A percentile compares a stretch with the other conserved stretches of the same genome.
phyloP scores from a whole-genome alignment of 2,888 invertebrate genomes.

The Theodoxus fluviatilis region DNA sequence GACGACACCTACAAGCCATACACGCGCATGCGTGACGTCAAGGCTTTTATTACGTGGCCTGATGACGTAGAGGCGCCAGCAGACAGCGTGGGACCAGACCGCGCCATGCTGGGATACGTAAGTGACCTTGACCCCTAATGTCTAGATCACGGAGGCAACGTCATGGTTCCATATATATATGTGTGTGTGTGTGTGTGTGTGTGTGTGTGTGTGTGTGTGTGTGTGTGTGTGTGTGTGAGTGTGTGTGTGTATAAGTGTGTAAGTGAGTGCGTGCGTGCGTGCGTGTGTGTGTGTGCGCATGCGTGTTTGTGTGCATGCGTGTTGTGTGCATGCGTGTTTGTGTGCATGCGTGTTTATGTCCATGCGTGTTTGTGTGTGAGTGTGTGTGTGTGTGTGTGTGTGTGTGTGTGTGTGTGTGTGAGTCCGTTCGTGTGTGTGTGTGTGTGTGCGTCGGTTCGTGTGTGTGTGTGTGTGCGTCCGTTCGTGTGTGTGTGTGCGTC shows the following conservation, averaged over 20 bases:
- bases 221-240: neutral
- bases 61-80: slow-evolving; percentile 32
- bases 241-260: neutral
- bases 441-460: no score
- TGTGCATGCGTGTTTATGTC: no score
- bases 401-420: no score
- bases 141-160: neutral
- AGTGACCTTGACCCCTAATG: slow-evolving; percentile 26
- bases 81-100: slow-evolving; percentile 39
- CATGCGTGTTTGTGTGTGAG: no score
- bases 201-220: slow-evolving; percentile 22
- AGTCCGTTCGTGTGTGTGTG: no score
- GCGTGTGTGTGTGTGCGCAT: no score
- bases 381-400: no score
- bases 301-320: no score
- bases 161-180: neutral
- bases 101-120: slow-evolving; percentile 53
- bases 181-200: slow-evolving; percentile 10
- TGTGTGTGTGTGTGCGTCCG: no score
- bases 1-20: slow-evolving; percentile 51
- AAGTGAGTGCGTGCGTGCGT: no score
- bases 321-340: no score
- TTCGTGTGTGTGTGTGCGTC: no score
- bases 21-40: slow-evolving; percentile 39
- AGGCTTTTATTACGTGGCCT: slow-evolving; percentile 59